These are phyloP conservation scores for Limnephilus lunatus DNA, from an alignment of 2,888 invertebrate species.

Conservation along the genomic window DNA sequence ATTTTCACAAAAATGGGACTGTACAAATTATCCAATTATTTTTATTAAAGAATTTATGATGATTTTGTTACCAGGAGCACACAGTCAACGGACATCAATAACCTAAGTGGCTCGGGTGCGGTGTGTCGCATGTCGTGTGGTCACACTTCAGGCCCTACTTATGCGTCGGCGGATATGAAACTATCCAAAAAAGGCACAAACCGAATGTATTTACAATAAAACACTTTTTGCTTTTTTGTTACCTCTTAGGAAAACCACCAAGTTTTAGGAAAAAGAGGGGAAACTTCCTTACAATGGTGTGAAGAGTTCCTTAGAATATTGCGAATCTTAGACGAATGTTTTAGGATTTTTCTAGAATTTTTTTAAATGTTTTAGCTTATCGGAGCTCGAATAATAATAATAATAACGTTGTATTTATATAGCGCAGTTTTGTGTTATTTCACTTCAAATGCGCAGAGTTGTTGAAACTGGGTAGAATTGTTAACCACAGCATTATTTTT, in stretches of 20 bases:
- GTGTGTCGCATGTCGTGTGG: constrained; percentile 53
- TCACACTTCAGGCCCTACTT: constrained; percentile 61
- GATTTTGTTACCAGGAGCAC: not conserved
- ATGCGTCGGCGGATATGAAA: constrained; percentile 27
- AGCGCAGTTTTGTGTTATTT: no score
- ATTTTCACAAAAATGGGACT: not conserved
- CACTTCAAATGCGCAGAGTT: no score
- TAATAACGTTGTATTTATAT: no score
- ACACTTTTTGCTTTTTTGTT: not conserved
- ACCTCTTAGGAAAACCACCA: constrained; percentile 15
- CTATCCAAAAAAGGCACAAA: constrained; percentile 48
- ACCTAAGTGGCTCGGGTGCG: constrained; percentile 55
- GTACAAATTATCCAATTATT: no score
- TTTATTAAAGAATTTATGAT: no score
- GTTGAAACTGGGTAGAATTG: no score
- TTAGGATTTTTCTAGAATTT: not conserved
- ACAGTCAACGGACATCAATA: constrained; percentile 57
- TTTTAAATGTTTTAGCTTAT: not conserved
- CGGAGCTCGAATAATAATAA: no score
- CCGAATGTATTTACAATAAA: constrained; percentile 46
- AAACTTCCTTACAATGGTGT: not conserved
- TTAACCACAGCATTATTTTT: no score
- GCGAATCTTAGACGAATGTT: not conserved
- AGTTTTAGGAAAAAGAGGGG: not conserved
- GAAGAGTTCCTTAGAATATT: not conserved